These are phyloP conservation scores for Sakesphorus luctuosus DNA, from an alignment of 2,113 vertebrate species.

Conservation along the genomic window DNA sequence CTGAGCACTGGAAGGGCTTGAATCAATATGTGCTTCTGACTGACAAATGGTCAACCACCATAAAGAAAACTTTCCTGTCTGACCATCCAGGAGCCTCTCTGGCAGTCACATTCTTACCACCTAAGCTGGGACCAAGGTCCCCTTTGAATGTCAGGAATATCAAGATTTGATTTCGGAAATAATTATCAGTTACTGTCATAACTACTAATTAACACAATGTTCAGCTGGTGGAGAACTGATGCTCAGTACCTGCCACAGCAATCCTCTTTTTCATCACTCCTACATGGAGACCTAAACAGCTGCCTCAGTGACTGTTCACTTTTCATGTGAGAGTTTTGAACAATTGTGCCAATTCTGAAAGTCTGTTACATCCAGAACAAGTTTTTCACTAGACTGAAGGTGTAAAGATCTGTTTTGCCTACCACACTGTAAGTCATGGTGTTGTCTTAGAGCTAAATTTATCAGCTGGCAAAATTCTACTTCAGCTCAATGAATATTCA, in stretches of 20 bases:
- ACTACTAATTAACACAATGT: background rate
- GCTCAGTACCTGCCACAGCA: background rate
- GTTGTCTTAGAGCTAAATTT: background rate
- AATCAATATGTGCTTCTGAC: background rate
- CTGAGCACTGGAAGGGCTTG: background rate
- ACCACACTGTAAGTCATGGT: background rate
- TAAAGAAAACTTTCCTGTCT: background rate
- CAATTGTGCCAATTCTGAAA: background rate
- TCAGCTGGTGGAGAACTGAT: background rate
- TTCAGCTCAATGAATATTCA: background rate
- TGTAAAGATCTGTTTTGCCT: background rate
- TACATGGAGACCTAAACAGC: background rate
- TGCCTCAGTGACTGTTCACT: background rate
- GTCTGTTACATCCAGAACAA: background rate
- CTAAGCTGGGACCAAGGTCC: background rate
- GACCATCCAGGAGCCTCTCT: background rate
- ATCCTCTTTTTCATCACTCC: background rate
- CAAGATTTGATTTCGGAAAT: no score
- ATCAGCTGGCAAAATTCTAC: background rate
- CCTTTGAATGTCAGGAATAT: no score
- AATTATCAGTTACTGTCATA: no score
- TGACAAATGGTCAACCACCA: background rate
- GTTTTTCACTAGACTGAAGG: background rate
- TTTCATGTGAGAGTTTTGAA: background rate
- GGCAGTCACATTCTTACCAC: background rate